Conservation (phyloP, 2,888 invertebrate genomes). For the Callyntrura guangdongensis region DNA sequence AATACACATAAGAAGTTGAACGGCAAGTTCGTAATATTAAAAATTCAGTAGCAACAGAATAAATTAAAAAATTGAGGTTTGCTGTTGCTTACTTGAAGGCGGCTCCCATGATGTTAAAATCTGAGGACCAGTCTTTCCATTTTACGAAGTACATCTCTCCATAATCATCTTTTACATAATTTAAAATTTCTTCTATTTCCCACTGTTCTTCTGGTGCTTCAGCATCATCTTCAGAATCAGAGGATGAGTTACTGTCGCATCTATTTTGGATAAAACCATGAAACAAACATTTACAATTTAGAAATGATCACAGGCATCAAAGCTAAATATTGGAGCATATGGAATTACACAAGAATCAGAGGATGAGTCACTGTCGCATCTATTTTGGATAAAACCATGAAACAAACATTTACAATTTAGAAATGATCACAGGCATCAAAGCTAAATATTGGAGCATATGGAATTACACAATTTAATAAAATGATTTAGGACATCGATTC, state of each 20-base stretch:
- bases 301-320: neutral
- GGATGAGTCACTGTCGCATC: too few relatives aligned
- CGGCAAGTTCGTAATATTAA: too few relatives aligned
- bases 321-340: constrained; percentile 14
- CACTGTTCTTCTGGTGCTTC: constrained; percentile 87
- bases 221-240: constrained; percentile 23
- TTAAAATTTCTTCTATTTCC: constrained; percentile 92
- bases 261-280: neutral
- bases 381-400: neutral
- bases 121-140: constrained; percentile 93
- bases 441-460: neutral
- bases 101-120: constrained; percentile 88
- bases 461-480: neutral
- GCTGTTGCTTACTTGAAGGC: constrained; percentile 84
- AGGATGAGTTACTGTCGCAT: too few relatives aligned
- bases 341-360: neutral
- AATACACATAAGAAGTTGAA: too few relatives aligned
- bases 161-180: constrained; percentile 88
- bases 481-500: neutral
- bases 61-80: too few relatives aligned
- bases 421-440: neutral
- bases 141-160: constrained; percentile 91
- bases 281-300: neutral
- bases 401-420: neutral
- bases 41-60: too few relatives aligned